A percentile compares a stretch with the other conserved stretches of the same genome.
Conservation (phyloP, 2,888 invertebrate genomes). For the Ctena decussata region DNA sequence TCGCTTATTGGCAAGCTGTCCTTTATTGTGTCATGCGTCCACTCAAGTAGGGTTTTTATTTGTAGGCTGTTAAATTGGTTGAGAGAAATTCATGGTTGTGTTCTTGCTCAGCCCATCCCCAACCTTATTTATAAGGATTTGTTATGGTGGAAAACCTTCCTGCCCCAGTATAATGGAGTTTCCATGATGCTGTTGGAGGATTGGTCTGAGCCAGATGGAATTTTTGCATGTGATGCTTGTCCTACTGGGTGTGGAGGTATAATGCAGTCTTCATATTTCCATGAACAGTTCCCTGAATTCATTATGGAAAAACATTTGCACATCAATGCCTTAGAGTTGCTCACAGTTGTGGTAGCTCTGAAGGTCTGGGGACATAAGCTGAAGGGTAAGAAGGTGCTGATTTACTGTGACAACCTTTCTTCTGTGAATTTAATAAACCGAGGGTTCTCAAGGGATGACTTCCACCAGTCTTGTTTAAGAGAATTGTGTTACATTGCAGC, state of each 20-base stretch:
- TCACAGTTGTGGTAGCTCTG: too few species aligned
- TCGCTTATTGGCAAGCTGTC: not conserved
- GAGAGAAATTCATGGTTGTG: not conserved
- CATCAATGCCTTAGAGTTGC: not conserved
- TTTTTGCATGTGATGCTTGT: not conserved
- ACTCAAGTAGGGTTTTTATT: not conserved
- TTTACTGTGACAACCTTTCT: not conserved
- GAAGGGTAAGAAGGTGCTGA: not conserved
- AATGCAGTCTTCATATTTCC: not conserved
- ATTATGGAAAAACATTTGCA: not conserved
- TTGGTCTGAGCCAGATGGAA: not conserved
- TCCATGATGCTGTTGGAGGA: not conserved
- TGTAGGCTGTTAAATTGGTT: not conserved
- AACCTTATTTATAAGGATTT: not conserved
- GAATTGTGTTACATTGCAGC: not conserved
- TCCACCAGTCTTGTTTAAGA: not conserved
- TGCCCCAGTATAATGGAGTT: not conserved
- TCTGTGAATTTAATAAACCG: not conserved
- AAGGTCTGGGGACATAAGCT: too few species aligned
- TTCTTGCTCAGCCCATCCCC: not conserved
- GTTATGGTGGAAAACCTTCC: not conserved
- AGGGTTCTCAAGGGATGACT: not conserved
- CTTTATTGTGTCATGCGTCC: not conserved
- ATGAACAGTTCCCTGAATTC: not conserved
- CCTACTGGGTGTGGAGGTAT: not conserved